Conservation (phyloP, 2,797 vertebrate genomes). For the Tapirus indicus region DNA sequence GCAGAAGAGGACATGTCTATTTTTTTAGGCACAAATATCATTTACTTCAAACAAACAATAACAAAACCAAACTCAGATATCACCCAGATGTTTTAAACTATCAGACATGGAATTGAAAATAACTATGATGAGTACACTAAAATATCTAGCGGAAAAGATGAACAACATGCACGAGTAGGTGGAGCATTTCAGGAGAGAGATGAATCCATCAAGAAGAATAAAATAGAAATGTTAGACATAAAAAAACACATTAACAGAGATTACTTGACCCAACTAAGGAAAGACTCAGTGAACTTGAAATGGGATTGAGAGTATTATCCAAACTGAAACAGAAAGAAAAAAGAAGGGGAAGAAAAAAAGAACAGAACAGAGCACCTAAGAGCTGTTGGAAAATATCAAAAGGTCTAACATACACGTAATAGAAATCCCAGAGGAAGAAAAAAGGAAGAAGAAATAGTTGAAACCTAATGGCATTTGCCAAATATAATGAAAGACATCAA, state of each 20-base stretch:
- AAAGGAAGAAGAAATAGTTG: neutral
- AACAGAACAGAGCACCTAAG: neutral
- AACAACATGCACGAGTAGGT: neutral
- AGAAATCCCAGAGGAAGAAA: neutral
- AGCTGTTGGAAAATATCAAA: neutral
- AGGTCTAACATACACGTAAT: neutral
- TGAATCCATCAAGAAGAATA: neutral
- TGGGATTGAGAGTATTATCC: neutral
- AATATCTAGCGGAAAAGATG: neutral
- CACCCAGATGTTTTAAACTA: neutral
- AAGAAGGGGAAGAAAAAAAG: neutral
- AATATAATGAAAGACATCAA: neutral
- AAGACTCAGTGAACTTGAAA: neutral
- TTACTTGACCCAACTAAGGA: neutral
- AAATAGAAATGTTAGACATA: neutral
- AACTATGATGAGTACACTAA: neutral
- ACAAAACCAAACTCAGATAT: neutral
- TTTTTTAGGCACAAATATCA: neutral
- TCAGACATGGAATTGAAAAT: neutral
- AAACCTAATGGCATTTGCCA: conserved; percentile 1
- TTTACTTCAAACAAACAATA: neutral
- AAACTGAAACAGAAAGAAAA: neutral
- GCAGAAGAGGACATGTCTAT: neutral
- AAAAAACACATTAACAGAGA: neutral
- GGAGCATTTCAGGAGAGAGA: neutral